Evolutionary conservation across 2,888 invertebrate genomes (phyloP).

Genomic region (Helobdella robusta): DNA sequence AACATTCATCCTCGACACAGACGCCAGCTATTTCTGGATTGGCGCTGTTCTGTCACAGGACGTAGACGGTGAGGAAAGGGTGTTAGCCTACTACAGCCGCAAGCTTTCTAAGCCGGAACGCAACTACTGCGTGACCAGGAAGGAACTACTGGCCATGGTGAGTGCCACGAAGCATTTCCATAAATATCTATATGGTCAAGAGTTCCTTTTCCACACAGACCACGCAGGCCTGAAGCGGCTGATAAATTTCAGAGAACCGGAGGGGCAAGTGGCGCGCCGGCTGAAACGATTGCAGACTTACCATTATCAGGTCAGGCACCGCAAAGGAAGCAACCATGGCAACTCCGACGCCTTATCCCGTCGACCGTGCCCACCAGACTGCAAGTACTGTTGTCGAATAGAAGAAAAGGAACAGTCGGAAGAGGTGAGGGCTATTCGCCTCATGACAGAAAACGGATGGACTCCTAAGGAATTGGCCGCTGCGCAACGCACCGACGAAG

Average conservation of each 20-base stretch:
- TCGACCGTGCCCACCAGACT: constrained; percentile 18
- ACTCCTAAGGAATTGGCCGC: no score
- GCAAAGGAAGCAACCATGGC: constrained; percentile 29
- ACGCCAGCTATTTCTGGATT: constrained; percentile 35
- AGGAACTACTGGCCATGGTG: constrained; percentile 33
- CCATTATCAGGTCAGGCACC: constrained; percentile 29
- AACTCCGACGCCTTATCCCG: constrained; percentile 34
- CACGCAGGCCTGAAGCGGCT: constrained; percentile 34
- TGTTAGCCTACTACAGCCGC: no score
- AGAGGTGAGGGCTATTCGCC: no score
- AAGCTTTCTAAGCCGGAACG: constrained; percentile 23
- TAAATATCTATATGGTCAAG: constrained; percentile 33
- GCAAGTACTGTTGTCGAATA: background rate
- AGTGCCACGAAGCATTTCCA: constrained; percentile 29
- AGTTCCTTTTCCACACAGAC: constrained; percentile 31
- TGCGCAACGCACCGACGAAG: no score
- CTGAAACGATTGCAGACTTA: constrained; percentile 26
- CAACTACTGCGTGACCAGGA: constrained; percentile 30
- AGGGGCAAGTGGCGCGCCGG: constrained; percentile 30
- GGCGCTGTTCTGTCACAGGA: constrained; percentile 33
- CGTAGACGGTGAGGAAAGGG: constrained; percentile 33
- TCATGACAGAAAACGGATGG: no score
- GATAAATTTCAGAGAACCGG: constrained; percentile 23
- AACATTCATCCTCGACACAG: constrained; percentile 34
- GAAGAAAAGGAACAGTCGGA: background rate